Evolutionary conservation across 35 echinoderm and acorn worm genomes (phyloP), one percentile per base, ranked within the genome.

Genomic region (Antedon bifida): DNA sequence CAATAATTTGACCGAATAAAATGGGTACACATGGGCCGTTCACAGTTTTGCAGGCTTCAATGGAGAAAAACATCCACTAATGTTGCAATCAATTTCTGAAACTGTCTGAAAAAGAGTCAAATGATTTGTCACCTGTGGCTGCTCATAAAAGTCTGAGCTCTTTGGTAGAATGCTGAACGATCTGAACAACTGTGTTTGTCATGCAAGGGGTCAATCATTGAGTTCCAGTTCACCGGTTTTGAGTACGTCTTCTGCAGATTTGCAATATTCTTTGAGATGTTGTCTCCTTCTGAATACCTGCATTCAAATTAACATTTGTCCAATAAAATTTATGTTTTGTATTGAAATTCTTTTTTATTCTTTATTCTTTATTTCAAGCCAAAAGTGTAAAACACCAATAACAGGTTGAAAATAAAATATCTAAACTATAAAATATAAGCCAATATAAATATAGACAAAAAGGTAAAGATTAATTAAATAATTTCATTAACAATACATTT

Each of bases 71-170:
- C 19, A 74, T 74, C 29, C 19, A 74, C 29, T 31, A n/a, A n/a
- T 31, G 32, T 77, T 77, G 13, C 12, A 77, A 77, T 12, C 11
- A 10, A 77, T 31, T 74, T 74, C 56, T 29, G 29, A 74, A 74
- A 29, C 56, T 23, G n/a, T n/a, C n/a, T n/a, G 14, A 4, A 42
- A 7, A 7, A 7, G 4, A 7, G 5, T 42, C 14, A 7, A 14
- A 7, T 14, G 4, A 42, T 42, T 7, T 42, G 74, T 29, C 88
- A 96, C 93, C 93, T 91, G 90, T 96, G 93, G 78, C 93, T 96
- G 73, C 86, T 91, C 33, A 96, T 91, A 51, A 96, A 91, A 12
- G 89, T 86, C 39, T 91, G 91, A 35, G 93, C 84, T 85, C 93
- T 89, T 74, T 96, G 93, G 74, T 96, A 91, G 78, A 96, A 96